Base-by-base conservation (phyloP, 2,113 vertebrate species). In the Formicarius rufipectus region DNA sequence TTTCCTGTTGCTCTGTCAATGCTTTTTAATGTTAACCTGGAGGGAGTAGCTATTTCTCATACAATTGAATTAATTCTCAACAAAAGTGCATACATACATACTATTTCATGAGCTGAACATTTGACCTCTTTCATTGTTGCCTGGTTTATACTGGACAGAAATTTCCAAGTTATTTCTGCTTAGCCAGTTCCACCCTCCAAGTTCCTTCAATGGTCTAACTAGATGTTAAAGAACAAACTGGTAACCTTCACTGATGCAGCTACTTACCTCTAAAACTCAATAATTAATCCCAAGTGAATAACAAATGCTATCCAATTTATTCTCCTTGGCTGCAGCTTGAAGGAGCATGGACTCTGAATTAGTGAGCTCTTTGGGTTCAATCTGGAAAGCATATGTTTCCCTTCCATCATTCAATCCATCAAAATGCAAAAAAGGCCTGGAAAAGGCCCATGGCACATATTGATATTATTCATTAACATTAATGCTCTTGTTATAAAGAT, bases 341-440 rank as follows among this genome's bases (percentile, higher is more conserved):
- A 97, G 97, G 91, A 95, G 94, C 87, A 87, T 39, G 94, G 96
- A 86, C 84, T 96, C 95, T 93, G 93, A 92, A 92, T 96, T 88
- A 97, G 97, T 68, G 96, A 93, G 89, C 71, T 94, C 81, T 83
- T 95, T 76, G 86, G 94, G 87, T 95, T 96, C 97, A 98, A 97
- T 98, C 98, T 98, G 98, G 98, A 98, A 97, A 96, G 96, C 98
- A 98, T 90, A 98, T 98, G 98, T 97, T 98, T 97, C 90, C 81
- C 87, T 95, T 98, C 97, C 97, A 96, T 97, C 97, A 96, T 97
- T 97, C 96, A 97, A 97, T 97, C 96, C 95, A 98, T 97, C 98
- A 97, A 96, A 95, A 97, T 42, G 28, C 78, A 74, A 79, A 93
- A 95, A 94, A 95, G 73, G 44, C 87, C 77, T 68, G 53, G 86